Evolutionary conservation across 2,113 vertebrate genomes (phyloP).

Genomic region (Passer domesticus): DNA sequence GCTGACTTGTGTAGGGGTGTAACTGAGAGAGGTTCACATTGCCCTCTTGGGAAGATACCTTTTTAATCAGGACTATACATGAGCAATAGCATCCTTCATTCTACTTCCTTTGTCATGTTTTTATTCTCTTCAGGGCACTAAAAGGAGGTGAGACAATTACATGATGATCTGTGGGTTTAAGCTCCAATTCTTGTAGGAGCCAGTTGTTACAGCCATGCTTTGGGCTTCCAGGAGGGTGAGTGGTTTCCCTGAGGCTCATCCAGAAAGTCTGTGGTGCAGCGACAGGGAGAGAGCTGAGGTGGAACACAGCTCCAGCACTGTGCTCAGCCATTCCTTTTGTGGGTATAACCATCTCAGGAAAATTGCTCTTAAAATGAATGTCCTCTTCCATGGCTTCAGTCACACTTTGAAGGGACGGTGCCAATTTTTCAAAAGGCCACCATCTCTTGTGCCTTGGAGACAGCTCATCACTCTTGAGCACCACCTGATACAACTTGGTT

Average conservation of each 20-base stretch:
- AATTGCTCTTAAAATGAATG: background rate
- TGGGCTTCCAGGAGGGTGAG: accelerated
- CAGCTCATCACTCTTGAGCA: background rate
- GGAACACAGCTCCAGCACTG: accelerated
- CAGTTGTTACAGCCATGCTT: background rate
- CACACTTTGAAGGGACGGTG: background rate
- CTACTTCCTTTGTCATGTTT: background rate
- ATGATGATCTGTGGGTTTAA: background rate
- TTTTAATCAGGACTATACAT: background rate
- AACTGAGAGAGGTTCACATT: background rate
- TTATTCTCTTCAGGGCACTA: background rate
- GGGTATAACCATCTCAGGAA: background rate
- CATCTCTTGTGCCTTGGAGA: background rate
- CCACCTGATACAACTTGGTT: background rate
- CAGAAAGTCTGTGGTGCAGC: background rate
- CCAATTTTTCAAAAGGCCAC: accelerated
- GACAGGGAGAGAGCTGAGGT: accelerated
- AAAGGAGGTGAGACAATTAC: background rate
- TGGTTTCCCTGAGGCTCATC: background rate
- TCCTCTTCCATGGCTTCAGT: background rate
- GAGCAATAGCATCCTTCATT: background rate
- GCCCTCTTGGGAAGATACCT: background rate
- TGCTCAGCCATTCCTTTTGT: background rate
- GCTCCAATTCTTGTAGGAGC: background rate
- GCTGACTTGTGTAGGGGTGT: background rate